Evolutionary conservation across 2,797 vertebrate genomes (phyloP), one percentile per base, ranked within the genome.

Genomic region (Loris lydekkerianus): DNA sequence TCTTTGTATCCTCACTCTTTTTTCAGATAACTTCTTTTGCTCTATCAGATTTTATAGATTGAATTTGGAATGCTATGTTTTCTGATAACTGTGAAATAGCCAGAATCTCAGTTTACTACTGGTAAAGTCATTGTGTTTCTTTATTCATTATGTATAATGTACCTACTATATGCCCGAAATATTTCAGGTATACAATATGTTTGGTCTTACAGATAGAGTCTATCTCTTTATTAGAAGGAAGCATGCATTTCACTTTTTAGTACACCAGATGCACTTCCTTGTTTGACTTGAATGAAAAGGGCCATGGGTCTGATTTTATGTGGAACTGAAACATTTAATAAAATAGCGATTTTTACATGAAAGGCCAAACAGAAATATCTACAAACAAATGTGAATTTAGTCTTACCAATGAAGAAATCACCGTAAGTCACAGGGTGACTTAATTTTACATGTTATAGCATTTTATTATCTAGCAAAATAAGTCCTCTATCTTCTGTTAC

Each of bases 401-500:
- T 92, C 93, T 85, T 88, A 86, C 40, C 77, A 88, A 13, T 92
- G 70, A 78, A 96, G 63, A 95, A 76, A 31, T n/a, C 31, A 77
- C 40, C 4, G 5, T 58, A 87, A 94, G 21, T 89, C 69, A 72
- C 10, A 77, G 65, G 15, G 60, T 43, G 46, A 56, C 75, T 84
- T 95, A 84, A 65, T 87, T 20, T 25, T 83, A 31, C 53, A 72
- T 69, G n/a, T 27, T 88, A 7, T 31, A 37, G 60, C 46, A 88
- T 91, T 94, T 92, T n/a, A 81, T 94, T 91, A 84, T 85, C 49
- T 88, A 75, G 78, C 77, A 94, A 95, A 97, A 80, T 49, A 94
- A 94, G 31, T 46, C 58, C 81, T 92, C 34, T 34, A 88, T 90
- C 58, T 94, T 97, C 77, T 86, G 58, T 60, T 93, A 81, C 46